Evolutionary conservation across 2,888 invertebrate genomes (phyloP).

Genomic region (Scaptodrosophila latifasciaeformis): DNA sequence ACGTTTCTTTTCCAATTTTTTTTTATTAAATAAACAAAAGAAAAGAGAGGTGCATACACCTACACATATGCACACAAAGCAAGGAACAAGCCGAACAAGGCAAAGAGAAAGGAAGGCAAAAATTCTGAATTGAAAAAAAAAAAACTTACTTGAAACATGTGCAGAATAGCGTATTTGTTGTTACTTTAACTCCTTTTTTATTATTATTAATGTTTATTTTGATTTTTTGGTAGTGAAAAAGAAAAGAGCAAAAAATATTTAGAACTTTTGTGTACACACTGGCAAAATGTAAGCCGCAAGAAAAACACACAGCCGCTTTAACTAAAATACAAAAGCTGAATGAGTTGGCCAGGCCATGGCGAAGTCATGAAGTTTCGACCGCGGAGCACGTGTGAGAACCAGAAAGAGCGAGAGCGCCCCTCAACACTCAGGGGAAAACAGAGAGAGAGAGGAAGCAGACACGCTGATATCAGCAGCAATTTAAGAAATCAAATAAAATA

Average conservation of each 20-base stretch:
- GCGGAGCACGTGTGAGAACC: neutral
- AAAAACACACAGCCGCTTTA: slow-evolving; percentile 37
- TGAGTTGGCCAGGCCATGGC: slow-evolving; percentile 22
- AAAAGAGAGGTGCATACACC: neutral
- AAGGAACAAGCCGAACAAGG: no score
- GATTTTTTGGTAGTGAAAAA: neutral
- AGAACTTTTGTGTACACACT: neutral
- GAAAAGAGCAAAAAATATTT: neutral
- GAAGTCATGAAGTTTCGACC: slow-evolving; percentile 18
- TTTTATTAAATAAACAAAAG: slow-evolving; percentile 3
- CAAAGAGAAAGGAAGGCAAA: no score
- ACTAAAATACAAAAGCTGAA: slow-evolving; percentile 56
- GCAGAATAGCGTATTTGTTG: slow-evolving; percentile 38
- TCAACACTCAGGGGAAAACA: no score
- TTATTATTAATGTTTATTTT: neutral
- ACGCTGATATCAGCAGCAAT: no score
- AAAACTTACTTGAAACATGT: slow-evolving; percentile 60
- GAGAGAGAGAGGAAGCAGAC: neutral
- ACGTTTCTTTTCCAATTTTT: slow-evolving; percentile 31
- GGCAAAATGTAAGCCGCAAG: neutral
- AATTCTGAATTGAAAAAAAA: slow-evolving; percentile 7
- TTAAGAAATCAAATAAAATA: no score
- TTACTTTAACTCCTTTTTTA: slow-evolving; percentile 24
- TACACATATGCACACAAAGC: slow-evolving; percentile 18
- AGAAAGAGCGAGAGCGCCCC: slow-evolving; percentile 20